These are phyloP conservation scores for Drosophila pseudoobscura DNA, from an alignment of 1,140 invertebrate genomes.

Conservation along the genomic window DNA sequence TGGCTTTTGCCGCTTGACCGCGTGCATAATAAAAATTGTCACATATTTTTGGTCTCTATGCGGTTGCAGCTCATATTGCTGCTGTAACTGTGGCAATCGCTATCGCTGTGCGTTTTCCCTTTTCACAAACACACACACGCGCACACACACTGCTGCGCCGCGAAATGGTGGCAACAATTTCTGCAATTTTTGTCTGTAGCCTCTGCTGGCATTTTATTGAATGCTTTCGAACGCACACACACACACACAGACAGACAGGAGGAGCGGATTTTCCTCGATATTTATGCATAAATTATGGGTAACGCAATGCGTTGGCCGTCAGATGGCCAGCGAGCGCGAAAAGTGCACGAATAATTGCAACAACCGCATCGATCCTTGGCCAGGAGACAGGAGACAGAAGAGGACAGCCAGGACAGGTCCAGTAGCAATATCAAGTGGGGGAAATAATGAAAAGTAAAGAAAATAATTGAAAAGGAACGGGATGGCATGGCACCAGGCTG, in stretches of 20 bases:
- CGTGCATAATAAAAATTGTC: constrained; percentile 70
- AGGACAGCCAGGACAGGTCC: not conserved
- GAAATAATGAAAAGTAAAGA: constrained; percentile 37
- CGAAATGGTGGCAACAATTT: constrained; percentile 26
- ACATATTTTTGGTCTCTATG: constrained; percentile 71
- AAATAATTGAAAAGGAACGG: constrained; percentile 10
- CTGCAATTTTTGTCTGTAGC: constrained; percentile 4
- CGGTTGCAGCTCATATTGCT: constrained; percentile 37
- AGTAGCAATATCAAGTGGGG: constrained; percentile 2
- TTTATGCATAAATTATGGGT: constrained; percentile 75
- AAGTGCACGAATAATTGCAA: constrained; percentile 67
- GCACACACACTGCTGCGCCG: not conserved
- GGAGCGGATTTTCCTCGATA: constrained; percentile 39
- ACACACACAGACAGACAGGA: constrained; percentile 15
- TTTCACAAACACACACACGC: not conserved
- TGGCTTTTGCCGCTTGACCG: constrained; percentile 73
- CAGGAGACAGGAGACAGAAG: not conserved
- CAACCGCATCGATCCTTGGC: constrained; percentile 30
- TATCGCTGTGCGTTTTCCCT: constrained; percentile 44
- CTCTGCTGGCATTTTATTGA: constrained; percentile 53
- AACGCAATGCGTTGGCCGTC: constrained; percentile 78
- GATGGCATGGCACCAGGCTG: constrained; percentile 15
- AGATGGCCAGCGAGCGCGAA: constrained; percentile 60
- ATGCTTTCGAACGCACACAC: constrained; percentile 17
- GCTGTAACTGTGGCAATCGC: constrained; percentile 31